These are phyloP conservation scores for Gambelia wislizenii DNA, from an alignment of 2,797 vertebrate species.

Conservation along the genomic window DNA sequence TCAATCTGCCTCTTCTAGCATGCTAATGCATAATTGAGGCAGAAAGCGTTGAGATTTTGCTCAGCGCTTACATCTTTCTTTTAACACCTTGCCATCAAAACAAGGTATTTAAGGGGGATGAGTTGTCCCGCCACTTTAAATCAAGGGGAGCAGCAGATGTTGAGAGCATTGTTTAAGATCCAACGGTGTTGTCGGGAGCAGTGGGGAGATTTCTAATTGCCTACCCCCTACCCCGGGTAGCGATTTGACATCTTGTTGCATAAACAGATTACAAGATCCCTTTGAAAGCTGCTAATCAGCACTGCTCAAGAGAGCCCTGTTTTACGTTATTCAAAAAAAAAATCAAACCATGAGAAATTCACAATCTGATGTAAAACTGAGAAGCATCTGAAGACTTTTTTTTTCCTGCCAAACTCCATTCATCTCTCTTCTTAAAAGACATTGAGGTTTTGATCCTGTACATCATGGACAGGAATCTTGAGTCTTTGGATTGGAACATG, in stretches of 20 bases:
- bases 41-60: conserved; percentile 48
- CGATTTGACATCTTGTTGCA: accelerated
- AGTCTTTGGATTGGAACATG: too few relatives aligned
- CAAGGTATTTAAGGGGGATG: background rate
- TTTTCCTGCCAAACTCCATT: too few relatives aligned
- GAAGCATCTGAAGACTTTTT: too few relatives aligned
- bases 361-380: too few relatives aligned
- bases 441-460: too few relatives aligned
- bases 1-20: conserved; percentile 9
- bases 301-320: background rate
- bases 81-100: conserved; percentile 48
- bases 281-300: background rate
- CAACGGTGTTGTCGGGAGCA: background rate
- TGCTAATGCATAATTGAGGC: conserved; percentile 42
- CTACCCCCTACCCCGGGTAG: accelerated
- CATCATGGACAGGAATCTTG: too few relatives aligned
- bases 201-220: background rate
- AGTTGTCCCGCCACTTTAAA: accelerated
- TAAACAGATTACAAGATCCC: accelerated
- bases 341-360: too few relatives aligned
- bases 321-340: background rate
- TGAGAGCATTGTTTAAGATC: background rate
- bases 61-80: conserved; percentile 46
- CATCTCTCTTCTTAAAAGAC: too few relatives aligned
- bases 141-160: accelerated